phyloP scores from a whole-genome alignment of 2,113 vertebrate species.

The Phylloscopus trochilus region DNA sequence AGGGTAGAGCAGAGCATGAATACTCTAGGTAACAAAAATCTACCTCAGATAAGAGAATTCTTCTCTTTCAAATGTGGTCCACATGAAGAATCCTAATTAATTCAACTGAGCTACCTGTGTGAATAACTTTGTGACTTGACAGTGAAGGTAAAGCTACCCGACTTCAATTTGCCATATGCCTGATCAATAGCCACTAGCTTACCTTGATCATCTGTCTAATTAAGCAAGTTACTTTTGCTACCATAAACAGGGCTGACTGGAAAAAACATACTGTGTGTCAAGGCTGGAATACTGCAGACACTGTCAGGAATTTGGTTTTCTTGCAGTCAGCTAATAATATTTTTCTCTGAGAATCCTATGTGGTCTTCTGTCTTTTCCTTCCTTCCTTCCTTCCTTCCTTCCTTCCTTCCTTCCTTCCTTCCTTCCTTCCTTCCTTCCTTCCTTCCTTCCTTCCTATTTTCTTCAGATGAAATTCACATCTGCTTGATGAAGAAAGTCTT shows the following conservation, averaged over 20 bases:
- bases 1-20: neutral
- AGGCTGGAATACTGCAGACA: neutral
- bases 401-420: too few species aligned
- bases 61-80: neutral
- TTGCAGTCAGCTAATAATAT: neutral
- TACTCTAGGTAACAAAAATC: neutral
- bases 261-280: neutral
- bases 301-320: neutral
- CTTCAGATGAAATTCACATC: neutral
- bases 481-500: neutral
- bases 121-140: accelerated
- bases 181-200: neutral
- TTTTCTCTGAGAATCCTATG: neutral
- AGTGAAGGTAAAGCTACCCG: neutral
- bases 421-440: neutral
- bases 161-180: neutral
- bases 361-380: neutral
- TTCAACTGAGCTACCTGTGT: neutral
- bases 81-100: neutral
- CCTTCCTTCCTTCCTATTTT: neutral
- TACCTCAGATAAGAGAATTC: neutral
- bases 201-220: neutral
- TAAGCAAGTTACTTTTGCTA: neutral
- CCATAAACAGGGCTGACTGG: accelerated
- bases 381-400: neutral